Evolutionary conservation across 2,797 vertebrate genomes (phyloP), one percentile per base, ranked within the genome.

Genomic region (Holocentrus rufus): DNA sequence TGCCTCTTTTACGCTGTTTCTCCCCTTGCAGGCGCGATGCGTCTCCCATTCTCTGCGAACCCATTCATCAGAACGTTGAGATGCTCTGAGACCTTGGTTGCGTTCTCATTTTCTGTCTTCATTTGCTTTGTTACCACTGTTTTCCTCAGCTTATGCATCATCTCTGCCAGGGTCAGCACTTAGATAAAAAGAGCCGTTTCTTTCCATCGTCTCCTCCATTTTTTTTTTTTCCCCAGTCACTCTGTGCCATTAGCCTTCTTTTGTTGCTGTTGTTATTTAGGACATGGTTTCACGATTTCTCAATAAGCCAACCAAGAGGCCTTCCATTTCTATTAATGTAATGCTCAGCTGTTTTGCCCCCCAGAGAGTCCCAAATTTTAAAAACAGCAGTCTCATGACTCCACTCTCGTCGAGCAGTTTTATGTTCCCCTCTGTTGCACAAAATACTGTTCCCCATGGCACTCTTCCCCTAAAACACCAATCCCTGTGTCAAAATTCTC

Each of bases 251-350:
- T 27, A 2, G 25, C 25, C 25, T 27, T 27, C 25, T 27, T 27
- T 27, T 27, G 25, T 27, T 27, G 25, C 4, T 27, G 25, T 27
- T 44, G 2, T 79, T 75, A 11, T 65, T 7, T 0, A 65, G 0
- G 52, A 86, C 71, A 2, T 77, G 63, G n/a, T 69, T 62, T n/a
- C 22, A 72, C 66, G 72, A 79, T 65, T 79, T 79, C 46, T 69
- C 49, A 62, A 71, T 63, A 13, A 81, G 68, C 72, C 60, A 57
- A 0, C 5, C 23, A 25, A 79, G 76, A 59, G 52, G 46, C 20
- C 59, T 31, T 20, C 69, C 62, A 56, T 74, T 70, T 46, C 69
- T 74, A 23, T 74, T 66, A 61, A 79, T 79, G 63, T 68, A 34
- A n/a, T 79, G 65, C 59, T 81, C 65, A 36, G 68, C 20, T 17